A percentile compares a stretch with the other conserved stretches of the same genome.
These are phyloP conservation scores for Paracanthobrama guichenoti DNA, from an alignment of 2,113 vertebrate genomes.

Conservation along the genomic window DNA sequence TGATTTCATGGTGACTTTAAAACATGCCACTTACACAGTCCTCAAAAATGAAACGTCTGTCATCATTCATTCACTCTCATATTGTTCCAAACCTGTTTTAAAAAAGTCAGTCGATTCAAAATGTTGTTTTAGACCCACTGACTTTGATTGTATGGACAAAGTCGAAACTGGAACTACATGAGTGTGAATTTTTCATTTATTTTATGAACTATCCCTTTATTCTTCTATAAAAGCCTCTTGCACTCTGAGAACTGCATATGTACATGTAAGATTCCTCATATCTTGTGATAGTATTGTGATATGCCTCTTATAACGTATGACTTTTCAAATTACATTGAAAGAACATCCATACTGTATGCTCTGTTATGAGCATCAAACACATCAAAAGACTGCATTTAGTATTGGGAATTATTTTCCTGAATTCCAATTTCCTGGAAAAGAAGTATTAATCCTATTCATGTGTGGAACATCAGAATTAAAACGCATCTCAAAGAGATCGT, in stretches of 20 bases:
- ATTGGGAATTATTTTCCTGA: constrained; percentile 17
- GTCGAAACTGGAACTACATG: no score
- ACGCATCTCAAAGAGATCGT: neutral
- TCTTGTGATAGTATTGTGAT: constrained; percentile 14
- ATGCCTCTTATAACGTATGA: neutral
- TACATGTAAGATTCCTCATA: no score
- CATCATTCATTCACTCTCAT: no score
- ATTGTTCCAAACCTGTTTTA: no score
- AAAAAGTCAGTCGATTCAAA: no score
- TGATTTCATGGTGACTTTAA: no score
- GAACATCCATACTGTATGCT: neutral
- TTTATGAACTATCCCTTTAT: no score
- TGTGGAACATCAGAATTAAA: constrained; percentile 11
- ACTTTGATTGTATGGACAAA: neutral
- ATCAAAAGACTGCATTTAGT: neutral
- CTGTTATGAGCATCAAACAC: neutral
- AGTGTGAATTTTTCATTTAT: no score
- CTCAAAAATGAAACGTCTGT: no score
- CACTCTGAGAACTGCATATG: neutral
- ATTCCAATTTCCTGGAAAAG: constrained; percentile 38
- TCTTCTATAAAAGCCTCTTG: neutral
- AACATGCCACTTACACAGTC: no score
- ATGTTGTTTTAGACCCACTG: no score
- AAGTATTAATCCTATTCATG: constrained; percentile 26
- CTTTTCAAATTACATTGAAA: neutral